These are phyloP conservation scores for Papilio helenus DNA, from an alignment of 1,140 invertebrate genomes.

Conservation along the genomic window DNA sequence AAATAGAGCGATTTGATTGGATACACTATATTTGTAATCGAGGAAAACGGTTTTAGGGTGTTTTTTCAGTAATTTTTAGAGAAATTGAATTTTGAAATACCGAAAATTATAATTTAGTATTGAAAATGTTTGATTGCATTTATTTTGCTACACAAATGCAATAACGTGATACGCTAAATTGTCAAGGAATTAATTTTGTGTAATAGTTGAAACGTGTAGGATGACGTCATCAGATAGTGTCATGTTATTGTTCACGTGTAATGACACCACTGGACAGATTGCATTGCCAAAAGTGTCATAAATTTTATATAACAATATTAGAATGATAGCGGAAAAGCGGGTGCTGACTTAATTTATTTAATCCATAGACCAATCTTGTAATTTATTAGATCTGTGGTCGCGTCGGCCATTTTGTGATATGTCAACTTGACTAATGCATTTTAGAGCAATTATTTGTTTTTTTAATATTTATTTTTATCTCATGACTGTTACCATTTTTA, in stretches of 20 bases:
- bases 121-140: too few relatives aligned
- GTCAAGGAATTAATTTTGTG: too few relatives aligned
- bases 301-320: conserved; percentile 9
- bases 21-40: too few relatives aligned
- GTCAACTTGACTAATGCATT: conserved; percentile 22
- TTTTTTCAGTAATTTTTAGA: too few relatives aligned
- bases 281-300: conserved; percentile 36
- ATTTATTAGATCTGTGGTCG: conserved; percentile 12
- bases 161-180: too few relatives aligned
- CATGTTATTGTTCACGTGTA: not conserved
- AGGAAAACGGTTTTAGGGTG: too few relatives aligned
- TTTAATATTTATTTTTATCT: not conserved
- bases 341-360: conserved; percentile 45
- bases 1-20: conserved; percentile 11
- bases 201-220: too few relatives aligned
- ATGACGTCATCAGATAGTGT: conserved; percentile 3
- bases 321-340: conserved; percentile 43
- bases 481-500: not conserved
- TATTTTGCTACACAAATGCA: too few relatives aligned
- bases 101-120: too few relatives aligned
- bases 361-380: not conserved
- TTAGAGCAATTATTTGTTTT: conserved; percentile 30
- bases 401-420: conserved; percentile 9
- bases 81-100: too few relatives aligned
- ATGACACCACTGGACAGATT: not conserved